These are phyloP conservation scores for Gymnothorax reevesii DNA, from an alignment of 2,797 vertebrate species.

Conservation along the genomic window DNA sequence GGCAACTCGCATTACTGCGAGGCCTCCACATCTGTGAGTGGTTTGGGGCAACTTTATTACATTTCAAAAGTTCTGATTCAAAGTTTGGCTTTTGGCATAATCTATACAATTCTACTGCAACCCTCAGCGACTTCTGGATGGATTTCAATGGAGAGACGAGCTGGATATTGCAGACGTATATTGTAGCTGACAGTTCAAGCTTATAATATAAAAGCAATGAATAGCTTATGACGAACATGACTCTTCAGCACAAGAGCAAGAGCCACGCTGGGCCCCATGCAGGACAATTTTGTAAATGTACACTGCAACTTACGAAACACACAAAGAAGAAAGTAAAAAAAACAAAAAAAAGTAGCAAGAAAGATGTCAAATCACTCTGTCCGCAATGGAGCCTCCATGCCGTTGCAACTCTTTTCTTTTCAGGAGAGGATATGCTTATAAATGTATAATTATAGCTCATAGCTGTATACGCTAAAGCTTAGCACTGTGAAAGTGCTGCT, in stretches of 20 bases:
- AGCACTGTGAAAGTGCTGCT: not conserved
- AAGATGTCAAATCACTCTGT: not conserved
- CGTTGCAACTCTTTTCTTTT: not conserved
- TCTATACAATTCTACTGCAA: slow-evolving; percentile 51
- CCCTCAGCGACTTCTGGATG: slow-evolving; percentile 64
- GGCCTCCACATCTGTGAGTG: slow-evolving; percentile 81
- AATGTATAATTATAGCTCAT: slow-evolving; percentile 4
- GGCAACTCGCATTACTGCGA: slow-evolving; percentile 77
- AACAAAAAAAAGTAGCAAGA: too few species aligned
- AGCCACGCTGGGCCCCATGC: not conserved
- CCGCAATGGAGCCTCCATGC: not conserved
- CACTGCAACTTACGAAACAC: not conserved
- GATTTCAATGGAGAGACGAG: slow-evolving; percentile 64
- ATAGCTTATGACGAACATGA: not conserved
- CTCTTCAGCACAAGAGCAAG: not conserved
- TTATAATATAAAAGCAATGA: not conserved
- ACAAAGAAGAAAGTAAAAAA: too few species aligned
- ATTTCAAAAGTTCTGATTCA: slow-evolving; percentile 76
- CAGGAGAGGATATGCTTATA: not conserved
- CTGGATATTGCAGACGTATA: slow-evolving; percentile 59
- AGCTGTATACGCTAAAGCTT: not conserved
- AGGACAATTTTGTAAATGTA: not conserved
- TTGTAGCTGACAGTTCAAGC: slow-evolving; percentile 40
- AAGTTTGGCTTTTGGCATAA: slow-evolving; percentile 65
- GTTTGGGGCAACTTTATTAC: slow-evolving; percentile 77